Conservation (phyloP, 2,797 vertebrate species). For the Enteromius thamalakanensis region DNA sequence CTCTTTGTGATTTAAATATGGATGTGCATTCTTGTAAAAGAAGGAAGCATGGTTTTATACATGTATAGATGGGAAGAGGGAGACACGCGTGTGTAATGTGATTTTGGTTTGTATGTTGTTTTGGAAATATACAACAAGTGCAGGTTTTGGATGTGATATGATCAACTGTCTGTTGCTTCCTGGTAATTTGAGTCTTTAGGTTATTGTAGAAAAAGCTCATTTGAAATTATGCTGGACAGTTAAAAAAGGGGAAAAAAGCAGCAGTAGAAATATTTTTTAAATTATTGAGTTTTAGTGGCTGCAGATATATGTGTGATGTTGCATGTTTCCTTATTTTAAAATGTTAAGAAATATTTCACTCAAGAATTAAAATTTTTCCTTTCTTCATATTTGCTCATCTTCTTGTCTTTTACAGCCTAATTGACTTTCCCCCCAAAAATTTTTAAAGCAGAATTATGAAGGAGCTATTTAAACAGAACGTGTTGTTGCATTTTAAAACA, state of each 20-base stretch:
- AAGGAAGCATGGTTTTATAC: conserved; percentile 6
- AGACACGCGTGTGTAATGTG: not conserved
- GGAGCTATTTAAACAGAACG: no score
- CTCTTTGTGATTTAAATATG: conserved; percentile 46
- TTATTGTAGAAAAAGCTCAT: not conserved
- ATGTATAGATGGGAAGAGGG: not conserved
- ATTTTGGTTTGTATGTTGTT: conserved; percentile 23
- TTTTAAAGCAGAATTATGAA: not conserved
- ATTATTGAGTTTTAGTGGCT: not conserved
- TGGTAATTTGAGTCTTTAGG: not conserved
- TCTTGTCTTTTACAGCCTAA: not conserved
- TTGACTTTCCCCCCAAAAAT: not conserved
- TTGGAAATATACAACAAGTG: not conserved
- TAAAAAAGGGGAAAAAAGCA: not conserved
- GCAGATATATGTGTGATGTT: not conserved
- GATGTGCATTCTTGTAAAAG: not conserved
- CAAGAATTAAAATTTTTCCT: not conserved
- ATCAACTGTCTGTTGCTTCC: not conserved
- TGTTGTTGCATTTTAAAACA: not conserved
- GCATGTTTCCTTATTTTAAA: not conserved
- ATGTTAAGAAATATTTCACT: not conserved
- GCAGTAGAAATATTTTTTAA: not conserved
- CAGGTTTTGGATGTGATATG: conserved; percentile 8
- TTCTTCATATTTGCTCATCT: not conserved
- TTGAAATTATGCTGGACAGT: not conserved